These are phyloP conservation scores for Heptranchias perlo DNA, from an alignment of 2,113 vertebrate species.

Conservation along the genomic window DNA sequence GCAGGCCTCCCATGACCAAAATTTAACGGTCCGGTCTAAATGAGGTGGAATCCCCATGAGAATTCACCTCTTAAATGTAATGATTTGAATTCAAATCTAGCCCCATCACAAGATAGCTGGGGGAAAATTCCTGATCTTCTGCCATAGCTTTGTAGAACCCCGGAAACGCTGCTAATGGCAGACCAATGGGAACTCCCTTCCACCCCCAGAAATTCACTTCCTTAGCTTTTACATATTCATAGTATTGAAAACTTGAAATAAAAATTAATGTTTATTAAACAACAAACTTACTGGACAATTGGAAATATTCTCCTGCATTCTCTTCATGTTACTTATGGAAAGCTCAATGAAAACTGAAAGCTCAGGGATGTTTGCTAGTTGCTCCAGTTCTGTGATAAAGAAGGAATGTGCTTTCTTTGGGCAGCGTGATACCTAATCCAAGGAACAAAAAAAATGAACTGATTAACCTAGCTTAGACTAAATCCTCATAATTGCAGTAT, in stretches of 20 bases:
- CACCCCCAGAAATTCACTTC: neutral
- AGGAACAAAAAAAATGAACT: neutral
- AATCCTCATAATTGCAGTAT: neutral
- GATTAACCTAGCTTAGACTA: neutral
- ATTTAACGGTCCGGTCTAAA: neutral
- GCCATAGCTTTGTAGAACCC: neutral
- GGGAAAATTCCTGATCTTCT: no score
- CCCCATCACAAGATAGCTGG: neutral
- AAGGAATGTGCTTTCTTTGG: neutral
- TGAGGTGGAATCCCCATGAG: neutral
- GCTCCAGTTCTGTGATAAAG: neutral
- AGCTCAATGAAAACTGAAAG: neutral
- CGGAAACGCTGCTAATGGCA: neutral
- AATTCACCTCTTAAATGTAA: neutral
- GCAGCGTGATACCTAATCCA: neutral
- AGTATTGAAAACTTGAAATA: no score
- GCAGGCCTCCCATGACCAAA: neutral
- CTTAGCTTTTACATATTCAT: neutral
- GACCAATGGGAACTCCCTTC: neutral
- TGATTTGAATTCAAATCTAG: neutral
- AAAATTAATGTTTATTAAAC: neutral
- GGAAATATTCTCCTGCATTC: neutral
- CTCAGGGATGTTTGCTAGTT: neutral
- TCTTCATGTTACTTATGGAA: neutral
- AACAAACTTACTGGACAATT: conserved; percentile 20